Base-by-base conservation (phyloP, 2,888 invertebrate species). In the Dermolepida albohirtum region DNA sequence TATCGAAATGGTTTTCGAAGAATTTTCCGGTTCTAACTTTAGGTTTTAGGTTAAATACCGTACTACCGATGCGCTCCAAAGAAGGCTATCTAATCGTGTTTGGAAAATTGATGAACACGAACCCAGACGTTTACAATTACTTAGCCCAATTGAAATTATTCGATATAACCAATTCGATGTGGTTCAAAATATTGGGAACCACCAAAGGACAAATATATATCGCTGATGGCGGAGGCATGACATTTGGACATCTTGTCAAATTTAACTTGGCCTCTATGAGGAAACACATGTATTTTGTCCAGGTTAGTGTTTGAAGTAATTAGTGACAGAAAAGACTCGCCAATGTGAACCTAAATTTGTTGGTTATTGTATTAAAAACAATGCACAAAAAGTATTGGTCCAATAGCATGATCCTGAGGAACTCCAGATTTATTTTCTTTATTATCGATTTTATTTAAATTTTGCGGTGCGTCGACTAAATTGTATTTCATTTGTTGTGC, bases 271-370 rank as follows among this genome's bases (percentile, higher is more conserved):
- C 88, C 72, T 86, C 87, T 1, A 81, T 92, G 71, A 91, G 90
- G 74, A 92, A 91, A 78, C 89, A 89, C 73, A 83, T 92, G 7
- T 87, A 85, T 72, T 92, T 87, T 75, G 78, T 92, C 43, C 91
- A 91, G 85, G 89, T 88, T 74, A 70, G 67, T 22, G 4, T 49
- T 44, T 5, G 5, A 17, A 17, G 4, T 17, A 51, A 17, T 49
- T 17, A 47, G 11, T 6, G 7, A 16, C 6, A 16, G 8, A 11
- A 47, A 5, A 10, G n/a, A n/a, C n/a, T n/a, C n/a, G n/a, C n/a
- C n/a, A n/a, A n/a, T n/a, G n/a, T n/a, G n/a, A n/a, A n/a, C n/a
- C n/a, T n/a, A n/a, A n/a, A n/a, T n/a, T n/a, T n/a, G n/a, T n/a
- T n/a, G n/a, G n/a, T n/a, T n/a, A n/a, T n/a, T n/a, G n/a, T n/a